Base-by-base conservation (phyloP, 2,113 vertebrate species). In the Fregetta grallaria region DNA sequence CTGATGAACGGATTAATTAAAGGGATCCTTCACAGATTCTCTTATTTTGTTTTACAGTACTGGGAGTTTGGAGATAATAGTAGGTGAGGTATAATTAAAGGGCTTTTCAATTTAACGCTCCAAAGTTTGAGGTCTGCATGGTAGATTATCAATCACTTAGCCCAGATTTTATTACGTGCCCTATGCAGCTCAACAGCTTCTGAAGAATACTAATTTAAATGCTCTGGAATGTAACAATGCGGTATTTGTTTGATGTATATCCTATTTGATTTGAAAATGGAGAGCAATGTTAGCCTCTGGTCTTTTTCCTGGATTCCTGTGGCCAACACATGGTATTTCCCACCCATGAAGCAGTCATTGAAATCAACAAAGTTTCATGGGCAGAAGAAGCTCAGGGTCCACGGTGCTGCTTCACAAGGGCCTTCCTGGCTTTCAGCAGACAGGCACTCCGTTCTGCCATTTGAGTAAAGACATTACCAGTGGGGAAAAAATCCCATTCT, bases 181-280 rank as follows among this genome's bases (percentile, higher is more conserved):
- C 36, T 42, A 4, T 86, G 56, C 80, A 75, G 21, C 71, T 90
- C 74, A 93, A 30, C 68, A 65, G 27, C 70, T 84, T 95, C 71
- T 85, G 73, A 84, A 52, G 49, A 91, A 81, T 53, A 49, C 47
- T 65, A 38, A 94, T 92, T 89, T 75, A 91, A 87, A 81, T 61
- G 52, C 25, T 85, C 25, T 81, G 78, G 53, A 85, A 61, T 58
- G 27, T 76, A 91, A 53, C 56, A 68, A 5, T 26, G 15, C 29
- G 26, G 11, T 75, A 81, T 72, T 75, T 40, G 77, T 92, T 88
- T 71, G 27, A 45, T 75, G 61, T 68, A 25, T 79, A 63, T 77
- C 29, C 25, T 68, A 15, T 90, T 67, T 0, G 1, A 22, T 87
- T 53, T 92, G 83, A 86, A 71, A 75, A 45, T 55, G 18, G 65